Evolutionary conservation across 2,797 vertebrate genomes (phyloP).

Genomic region (Glossophaga mutica): DNA sequence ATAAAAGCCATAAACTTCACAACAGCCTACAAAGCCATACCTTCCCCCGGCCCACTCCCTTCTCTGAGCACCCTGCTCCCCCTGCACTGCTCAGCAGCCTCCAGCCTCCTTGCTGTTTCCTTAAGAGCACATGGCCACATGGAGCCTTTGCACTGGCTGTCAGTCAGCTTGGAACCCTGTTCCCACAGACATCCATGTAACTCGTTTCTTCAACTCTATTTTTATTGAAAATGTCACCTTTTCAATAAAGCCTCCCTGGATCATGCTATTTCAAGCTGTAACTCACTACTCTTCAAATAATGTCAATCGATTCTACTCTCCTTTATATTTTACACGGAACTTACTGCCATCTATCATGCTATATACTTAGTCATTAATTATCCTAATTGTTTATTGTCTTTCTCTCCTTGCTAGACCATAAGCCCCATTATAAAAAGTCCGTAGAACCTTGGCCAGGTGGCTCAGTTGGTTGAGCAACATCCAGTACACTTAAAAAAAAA

Average conservation of each 20-base stretch:
- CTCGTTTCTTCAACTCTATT: neutral
- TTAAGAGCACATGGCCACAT: neutral
- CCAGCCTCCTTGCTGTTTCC: neutral
- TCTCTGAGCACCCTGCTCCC: neutral
- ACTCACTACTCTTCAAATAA: neutral
- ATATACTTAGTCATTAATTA: neutral
- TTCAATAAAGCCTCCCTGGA: neutral
- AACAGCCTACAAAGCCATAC: neutral
- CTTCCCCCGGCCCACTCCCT: neutral
- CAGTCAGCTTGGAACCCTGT: neutral
- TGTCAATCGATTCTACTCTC: neutral
- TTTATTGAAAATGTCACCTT: neutral
- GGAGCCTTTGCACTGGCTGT: neutral
- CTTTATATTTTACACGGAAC: neutral
- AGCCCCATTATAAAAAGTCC: neutral
- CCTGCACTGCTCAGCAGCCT: neutral
- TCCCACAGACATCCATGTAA: neutral
- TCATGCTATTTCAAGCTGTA: neutral
- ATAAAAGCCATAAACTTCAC: neutral
- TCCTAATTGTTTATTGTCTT: neutral
- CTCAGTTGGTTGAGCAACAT: neutral
- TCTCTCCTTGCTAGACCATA: neutral
- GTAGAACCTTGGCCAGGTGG: neutral
- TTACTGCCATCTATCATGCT: neutral
- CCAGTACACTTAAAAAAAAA: too few relatives aligned